phyloP scores from a whole-genome alignment of 2,113 vertebrate genomes.

The Lophius piscatorius region DNA sequence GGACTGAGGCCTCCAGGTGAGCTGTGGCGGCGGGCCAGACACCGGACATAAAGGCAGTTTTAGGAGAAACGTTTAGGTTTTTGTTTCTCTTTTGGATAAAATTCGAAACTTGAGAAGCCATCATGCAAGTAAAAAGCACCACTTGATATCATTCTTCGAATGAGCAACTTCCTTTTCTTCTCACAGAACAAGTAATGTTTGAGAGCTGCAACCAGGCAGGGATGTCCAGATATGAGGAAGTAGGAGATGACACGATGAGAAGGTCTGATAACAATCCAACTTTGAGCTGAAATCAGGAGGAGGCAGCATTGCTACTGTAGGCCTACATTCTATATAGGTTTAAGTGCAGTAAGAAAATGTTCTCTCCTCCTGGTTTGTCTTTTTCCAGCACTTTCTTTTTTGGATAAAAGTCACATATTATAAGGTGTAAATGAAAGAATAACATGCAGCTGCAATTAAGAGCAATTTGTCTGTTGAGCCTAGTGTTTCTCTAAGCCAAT shows the following conservation, averaged over 20 bases:
- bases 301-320: neutral
- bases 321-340: neutral
- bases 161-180: constrained; percentile 20
- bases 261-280: constrained; percentile 72
- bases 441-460: no score
- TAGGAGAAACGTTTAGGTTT: no score
- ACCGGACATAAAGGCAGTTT: no score
- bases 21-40: neutral
- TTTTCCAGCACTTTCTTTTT: neutral
- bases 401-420: no score
- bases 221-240: constrained; percentile 2
- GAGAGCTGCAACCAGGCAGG: constrained; percentile 81
- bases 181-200: constrained; percentile 84
- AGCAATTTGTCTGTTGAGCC: no score
- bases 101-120: no score
- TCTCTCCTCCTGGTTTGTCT: constrained; percentile 1
- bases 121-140: neutral
- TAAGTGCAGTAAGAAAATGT: neutral
- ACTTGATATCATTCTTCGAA: constrained; percentile 1
- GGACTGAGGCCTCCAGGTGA: constrained; percentile 86
- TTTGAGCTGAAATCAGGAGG: neutral
- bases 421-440: no score
- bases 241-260: constrained; percentile 74
- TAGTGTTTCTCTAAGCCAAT: neutral
- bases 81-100: constrained; percentile 1